Evolutionary conservation across 2,797 vertebrate species (phyloP), one percentile per base, ranked within the genome.

Genomic region (Parotocinclus haroldoi): DNA sequence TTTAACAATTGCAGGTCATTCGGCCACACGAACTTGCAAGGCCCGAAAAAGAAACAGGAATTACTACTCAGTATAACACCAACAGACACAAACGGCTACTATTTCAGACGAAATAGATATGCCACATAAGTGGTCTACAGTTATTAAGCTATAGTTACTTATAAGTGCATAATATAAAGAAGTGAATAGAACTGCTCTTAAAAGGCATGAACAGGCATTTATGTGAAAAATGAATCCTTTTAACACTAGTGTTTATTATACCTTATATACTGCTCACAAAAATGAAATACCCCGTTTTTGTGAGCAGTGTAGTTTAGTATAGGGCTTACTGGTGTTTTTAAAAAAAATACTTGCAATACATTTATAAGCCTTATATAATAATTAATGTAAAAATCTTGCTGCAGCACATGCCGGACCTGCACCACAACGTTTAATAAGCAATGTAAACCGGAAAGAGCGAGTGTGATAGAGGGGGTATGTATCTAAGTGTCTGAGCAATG

Each of bases 1-100:
- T 38, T 7, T 18, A 78, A 78, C 73, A 76, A 78, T 76, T 61
- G 59, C 10, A 13, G 75, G 75, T 74, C 75, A 73, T 51, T 75
- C 52, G 66, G 72, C 54, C 69, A 69, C 63, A 72, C 61, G 40
- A 75, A 75, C 64, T 56, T 62, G 52, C 55, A 66, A 65, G 58
- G 42, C 52, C 51, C 45, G 61, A 73, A 69, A 77, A 73, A 79
- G 75, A 77, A 62, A 75, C 68, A 75, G 71, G 71, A 77, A 76
- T 75, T 70, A 63, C 73, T 69, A 73, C 63, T 71, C n/a, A 69
- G 60, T 69, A 71, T 71, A 61, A 66, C 37, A 49, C 46, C 19
- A n/a, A 14, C 18, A 10, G 37, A 54, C 53, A 63, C 46, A 48
- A 40, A 58, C 1, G 36, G 39, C 36, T 10, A 39, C 63, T 49